Percentiles rank a stretch among this genome's conserved stretches.
phyloP scores from a whole-genome alignment of 2,113 vertebrate species.

The Dicrurus megarhynchus region DNA sequence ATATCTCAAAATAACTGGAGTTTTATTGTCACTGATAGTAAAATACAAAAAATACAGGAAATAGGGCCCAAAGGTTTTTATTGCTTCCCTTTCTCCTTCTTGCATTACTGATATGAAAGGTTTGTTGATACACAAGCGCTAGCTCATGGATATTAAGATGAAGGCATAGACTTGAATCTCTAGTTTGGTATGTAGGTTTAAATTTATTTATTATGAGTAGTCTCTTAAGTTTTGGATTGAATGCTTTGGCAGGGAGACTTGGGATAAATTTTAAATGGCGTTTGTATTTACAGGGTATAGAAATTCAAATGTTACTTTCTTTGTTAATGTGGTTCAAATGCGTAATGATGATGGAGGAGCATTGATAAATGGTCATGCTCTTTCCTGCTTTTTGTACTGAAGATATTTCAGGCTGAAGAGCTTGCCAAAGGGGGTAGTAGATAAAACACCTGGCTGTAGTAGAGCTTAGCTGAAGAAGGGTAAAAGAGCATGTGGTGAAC shows the following conservation, averaged over 20 bases:
- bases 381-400: neutral
- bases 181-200: neutral
- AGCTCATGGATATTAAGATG: neutral
- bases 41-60: neutral
- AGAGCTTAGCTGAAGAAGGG: constrained; percentile 20
- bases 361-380: constrained; percentile 2
- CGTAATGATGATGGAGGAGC: neutral
- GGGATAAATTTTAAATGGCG: neutral
- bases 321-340: neutral
- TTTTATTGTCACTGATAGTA: neutral
- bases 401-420: constrained; percentile 1
- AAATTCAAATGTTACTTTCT: neutral
- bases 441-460: neutral
- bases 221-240: neutral
- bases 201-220: neutral
- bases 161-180: neutral
- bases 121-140: neutral
- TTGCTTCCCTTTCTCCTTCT: neutral
- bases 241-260: neutral
- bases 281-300: neutral
- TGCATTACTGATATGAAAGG: neutral
- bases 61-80: neutral
- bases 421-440: neutral
- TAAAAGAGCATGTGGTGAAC: constrained; percentile 55
- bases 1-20: neutral